Evolutionary conservation across 1,140 invertebrate species (phyloP).

Genomic region (Lepidurus arcticus): DNA sequence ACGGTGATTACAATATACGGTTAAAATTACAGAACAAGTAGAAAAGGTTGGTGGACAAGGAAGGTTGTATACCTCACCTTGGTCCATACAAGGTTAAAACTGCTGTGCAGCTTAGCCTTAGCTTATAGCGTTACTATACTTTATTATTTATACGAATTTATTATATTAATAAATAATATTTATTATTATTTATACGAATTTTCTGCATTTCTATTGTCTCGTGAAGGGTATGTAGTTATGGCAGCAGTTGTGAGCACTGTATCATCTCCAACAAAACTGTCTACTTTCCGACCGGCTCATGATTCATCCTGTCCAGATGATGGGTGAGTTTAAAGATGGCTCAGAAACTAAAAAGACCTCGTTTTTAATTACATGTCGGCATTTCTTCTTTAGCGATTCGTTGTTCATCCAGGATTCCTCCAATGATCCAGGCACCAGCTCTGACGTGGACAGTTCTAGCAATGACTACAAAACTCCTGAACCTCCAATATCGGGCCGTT

Average conservation of each 20-base stretch:
- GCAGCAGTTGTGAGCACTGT: background rate
- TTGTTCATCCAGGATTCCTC: background rate
- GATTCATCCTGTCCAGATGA: background rate
- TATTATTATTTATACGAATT: too few relatives aligned
- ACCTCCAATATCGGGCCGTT: background rate
- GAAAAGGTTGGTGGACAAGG: too few relatives aligned
- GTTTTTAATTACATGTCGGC: too few relatives aligned
- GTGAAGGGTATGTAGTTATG: background rate
- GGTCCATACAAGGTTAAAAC: too few relatives aligned
- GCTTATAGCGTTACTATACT: too few relatives aligned
- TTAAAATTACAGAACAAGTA: too few relatives aligned
- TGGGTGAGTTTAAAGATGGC: background rate
- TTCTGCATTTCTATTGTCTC: background rate
- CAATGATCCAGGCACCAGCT: conserved; percentile 7
- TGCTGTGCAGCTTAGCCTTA: too few relatives aligned
- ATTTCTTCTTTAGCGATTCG: background rate
- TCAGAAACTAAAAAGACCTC: too few relatives aligned
- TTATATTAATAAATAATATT: too few relatives aligned
- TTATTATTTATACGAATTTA: too few relatives aligned
- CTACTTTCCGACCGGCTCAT: background rate
- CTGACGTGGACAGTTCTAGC: background rate
- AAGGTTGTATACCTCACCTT: too few relatives aligned
- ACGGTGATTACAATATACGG: too few relatives aligned
- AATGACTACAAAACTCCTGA: background rate
- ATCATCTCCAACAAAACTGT: background rate